Evolutionary conservation across 1,140 invertebrate genomes (phyloP), one percentile per base, ranked within the genome.

Genomic region (Drosophila nigrodunni): DNA sequence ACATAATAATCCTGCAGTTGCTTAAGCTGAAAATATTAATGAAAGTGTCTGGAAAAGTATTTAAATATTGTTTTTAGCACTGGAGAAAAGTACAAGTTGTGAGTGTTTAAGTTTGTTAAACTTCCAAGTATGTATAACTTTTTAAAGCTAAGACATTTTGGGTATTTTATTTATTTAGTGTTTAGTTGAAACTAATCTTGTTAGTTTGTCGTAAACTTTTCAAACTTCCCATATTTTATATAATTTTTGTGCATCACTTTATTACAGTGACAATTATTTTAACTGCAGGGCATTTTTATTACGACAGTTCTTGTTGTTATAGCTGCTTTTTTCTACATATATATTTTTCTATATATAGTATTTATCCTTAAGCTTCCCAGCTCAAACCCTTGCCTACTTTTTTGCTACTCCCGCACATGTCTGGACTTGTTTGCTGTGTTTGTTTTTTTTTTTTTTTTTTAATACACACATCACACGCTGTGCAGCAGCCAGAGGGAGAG

Each of bases 251-350:
- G 80, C 80, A 89, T 85, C 78, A 77, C 81, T 88, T 90, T 88
- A 89, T 89, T 89, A 85, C 85, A 77, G 86, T 88, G 85, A 88
- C 85, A 88, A 88, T 88, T 88, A 88, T 88, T 88, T 88, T 89
- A 88, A 89, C 85, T 89, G 85, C 85, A 85, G 85, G 86, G 83
- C 71, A 89, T 90, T 88, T 88, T 88, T 89, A 89, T 88, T 81
- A 78, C 88, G 78, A 85, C 79, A 81, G 80, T 81, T 88, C 82
- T 82, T 82, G 78, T 69, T 70, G 72, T 50, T 44, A 67, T 80
- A 78, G 74, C 67, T 85, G 46, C 65, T 66, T 50, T 76, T 30
- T 37, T 39, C 8, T 39, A 8, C 10, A 39, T 39, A 9, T 39
- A 9, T 39, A 9, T 39, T 39, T 39, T 39, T 10, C 2, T 30